Percentiles rank a stretch among this genome's conserved stretches.
Evolutionary conservation across 1,140 invertebrate species (phyloP).

Genomic region (Tetragonula clypearis): DNA sequence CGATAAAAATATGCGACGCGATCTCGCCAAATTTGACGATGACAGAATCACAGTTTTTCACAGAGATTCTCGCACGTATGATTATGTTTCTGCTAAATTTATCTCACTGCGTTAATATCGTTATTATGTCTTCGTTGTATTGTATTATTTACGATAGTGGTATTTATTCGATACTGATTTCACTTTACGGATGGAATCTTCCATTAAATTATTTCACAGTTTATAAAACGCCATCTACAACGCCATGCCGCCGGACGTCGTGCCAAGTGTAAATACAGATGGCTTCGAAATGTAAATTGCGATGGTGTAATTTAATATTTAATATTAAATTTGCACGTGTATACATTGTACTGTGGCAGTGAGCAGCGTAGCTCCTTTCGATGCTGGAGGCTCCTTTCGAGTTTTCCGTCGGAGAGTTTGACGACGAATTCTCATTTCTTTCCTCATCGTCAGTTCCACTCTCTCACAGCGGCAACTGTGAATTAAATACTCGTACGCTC

Average conservation of each 20-base stretch:
- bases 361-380: slow-evolving; percentile 73
- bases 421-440: slow-evolving; percentile 58
- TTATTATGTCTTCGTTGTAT: too few relatives aligned
- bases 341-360: slow-evolving; percentile 73
- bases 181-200: slow-evolving; percentile 5
- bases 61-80: background rate
- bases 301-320: slow-evolving; percentile 36
- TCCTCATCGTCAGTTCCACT: slow-evolving; percentile 1
- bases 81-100: background rate
- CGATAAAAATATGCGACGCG: background rate
- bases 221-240: slow-evolving; percentile 34
- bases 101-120: background rate
- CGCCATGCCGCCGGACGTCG: background rate
- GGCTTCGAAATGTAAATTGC: slow-evolving; percentile 23
- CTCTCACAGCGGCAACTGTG: slow-evolving; percentile 22
- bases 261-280: slow-evolving; percentile 26
- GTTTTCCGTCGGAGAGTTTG: slow-evolving; percentile 73
- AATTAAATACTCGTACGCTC: slow-evolving; percentile 13
- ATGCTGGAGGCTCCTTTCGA: slow-evolving; percentile 64
- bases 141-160: too few relatives aligned
- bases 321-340: slow-evolving; percentile 38
- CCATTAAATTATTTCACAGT: slow-evolving; percentile 15
- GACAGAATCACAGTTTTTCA: background rate
- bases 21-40: background rate
- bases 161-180: background rate